Evolutionary conservation across 1,140 invertebrate species (phyloP), one percentile per base, ranked within the genome.

Genomic region (Pseudomyrmex cubaensis): DNA sequence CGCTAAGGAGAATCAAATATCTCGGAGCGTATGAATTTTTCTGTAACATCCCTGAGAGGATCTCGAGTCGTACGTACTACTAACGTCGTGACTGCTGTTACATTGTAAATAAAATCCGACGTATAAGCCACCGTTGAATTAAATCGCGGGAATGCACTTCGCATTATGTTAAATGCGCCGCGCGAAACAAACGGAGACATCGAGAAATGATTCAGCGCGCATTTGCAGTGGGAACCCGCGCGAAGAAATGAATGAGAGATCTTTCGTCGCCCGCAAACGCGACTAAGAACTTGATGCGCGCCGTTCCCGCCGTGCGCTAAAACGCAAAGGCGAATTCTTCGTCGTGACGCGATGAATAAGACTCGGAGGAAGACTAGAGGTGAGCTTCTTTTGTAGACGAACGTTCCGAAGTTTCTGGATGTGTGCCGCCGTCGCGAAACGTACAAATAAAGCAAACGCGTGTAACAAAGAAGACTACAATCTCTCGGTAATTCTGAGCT

Each of bases 201-300:
- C 61, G 48, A 76, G 61, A 64, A 75, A n/a, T 20, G 44, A 46
- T 74, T 74, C 44, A 76, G 7, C 35, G 52, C n/a, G 25, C 66
- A 78, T 72, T 78, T 80, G 44, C 35, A 1, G 35, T 63, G 17
- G n/a, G 22, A 87, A 70, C 44, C 46, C 12, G n/a, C 35, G 73
- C 44, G 57, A 78, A 78, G 66, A 56, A 66, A 57, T 59, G 59
- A 86, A 85, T 83, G 57, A 2, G 57, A 2, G 69, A 82, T 82
- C 50, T 61, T 59, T 61, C 77, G 76, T 78, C 50, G 64, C 5
- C 5, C 35, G 44, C 61, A 13, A 17, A 54, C 35, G 61, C 69
- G n/a, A 80, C 22, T 59, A 80, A 57, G 54, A 82, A 82, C 35
- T 70, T 59, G 44, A 78, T 57, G 20, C 48, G 57, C 48, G 20